Evolutionary conservation across 2,888 invertebrate species (phyloP), one percentile per base, ranked within the genome.

Genomic region (Chymomyza caudatula): DNA sequence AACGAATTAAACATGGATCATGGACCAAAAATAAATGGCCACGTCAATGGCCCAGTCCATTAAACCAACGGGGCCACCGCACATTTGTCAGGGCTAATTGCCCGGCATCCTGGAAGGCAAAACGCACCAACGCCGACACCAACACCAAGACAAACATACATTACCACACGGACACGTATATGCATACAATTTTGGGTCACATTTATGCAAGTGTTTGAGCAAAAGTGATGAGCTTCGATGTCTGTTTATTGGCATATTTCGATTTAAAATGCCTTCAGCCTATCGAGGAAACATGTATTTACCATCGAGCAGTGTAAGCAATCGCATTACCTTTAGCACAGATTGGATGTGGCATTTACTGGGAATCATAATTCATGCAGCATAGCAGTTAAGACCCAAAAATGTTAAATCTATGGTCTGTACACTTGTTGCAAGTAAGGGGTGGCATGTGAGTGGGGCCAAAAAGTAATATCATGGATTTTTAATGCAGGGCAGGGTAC

Each of bases 31-130:
- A 80, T 77, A 77, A 20, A 51, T 20, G 51, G 22, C 51, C 44
- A 51, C 19, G 29, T 37, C 29, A 37, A 11, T 37, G 13, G 51
- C 17, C 13, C 20, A 51, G 51, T 77, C 77, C 77, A 77, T 77
- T 77, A 77, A 77, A 77, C 80, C 77, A 77, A 77, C 63, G 74
- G n/a, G 77, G 69, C 77, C 69, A 77, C 77, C 77, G 75, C 77
- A 80, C 77, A 77, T 77, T 77, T 77, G 77, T 77, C 77, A 77
- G 80, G 77, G 80, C 80, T 77, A 77, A 77, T 77, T 77, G 77
- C 77, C 80, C 72, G 65, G 72, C 80, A 77, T 80, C 77, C 71
- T 80, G 80, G 80, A 65, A 69, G 69, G 74, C 74, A 74, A 77
- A 71, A 77, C 74, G 72, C 74, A 71, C 69, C 68, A 67, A 47